Conservation (phyloP, 1,140 invertebrate genomes). For the Brachystomella parvula region DNA sequence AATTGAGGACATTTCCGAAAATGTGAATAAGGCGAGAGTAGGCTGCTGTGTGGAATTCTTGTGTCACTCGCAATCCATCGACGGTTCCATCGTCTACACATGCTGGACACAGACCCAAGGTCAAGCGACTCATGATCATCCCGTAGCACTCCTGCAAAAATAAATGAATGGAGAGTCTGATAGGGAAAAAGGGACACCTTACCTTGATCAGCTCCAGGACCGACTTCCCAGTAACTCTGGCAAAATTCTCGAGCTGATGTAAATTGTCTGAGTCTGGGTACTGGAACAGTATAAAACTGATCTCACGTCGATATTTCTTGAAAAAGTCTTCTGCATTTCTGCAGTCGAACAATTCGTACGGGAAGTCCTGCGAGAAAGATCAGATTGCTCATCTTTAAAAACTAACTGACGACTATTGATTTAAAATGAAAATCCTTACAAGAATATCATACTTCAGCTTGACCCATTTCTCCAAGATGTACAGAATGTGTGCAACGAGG, state of each 20-base stretch:
- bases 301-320: slow-evolving; percentile 41
- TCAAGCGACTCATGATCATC: slow-evolving; percentile 40
- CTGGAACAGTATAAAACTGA: slow-evolving; percentile 42
- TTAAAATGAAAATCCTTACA: slow-evolving; percentile 4
- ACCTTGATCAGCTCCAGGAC: background rate
- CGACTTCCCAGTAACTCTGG: background rate
- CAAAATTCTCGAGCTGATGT: slow-evolving; percentile 37
- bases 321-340: slow-evolving; percentile 43
- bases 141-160: slow-evolving; percentile 42
- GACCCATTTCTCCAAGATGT: slow-evolving; percentile 20
- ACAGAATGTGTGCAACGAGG: slow-evolving; percentile 29
- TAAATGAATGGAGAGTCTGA: slow-evolving; percentile 19
- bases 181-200: slow-evolving; percentile 37
- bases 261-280: slow-evolving; percentile 39
- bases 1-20: slow-evolving; percentile 14
- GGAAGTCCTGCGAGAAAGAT: slow-evolving; percentile 24
- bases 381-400: background rate
- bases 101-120: slow-evolving; percentile 28
- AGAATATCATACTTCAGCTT: slow-evolving; percentile 6
- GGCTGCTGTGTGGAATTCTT: slow-evolving; percentile 35
- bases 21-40: slow-evolving; percentile 27
- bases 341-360: slow-evolving; percentile 23
- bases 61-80: slow-evolving; percentile 31
- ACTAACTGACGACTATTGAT: slow-evolving; percentile 11
- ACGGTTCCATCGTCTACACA: background rate